Percentiles rank a stretch among this genome's conserved stretches.
Evolutionary conservation across 2,797 vertebrate species (phyloP).

Genomic region (Sphaeramia orbicularis): DNA sequence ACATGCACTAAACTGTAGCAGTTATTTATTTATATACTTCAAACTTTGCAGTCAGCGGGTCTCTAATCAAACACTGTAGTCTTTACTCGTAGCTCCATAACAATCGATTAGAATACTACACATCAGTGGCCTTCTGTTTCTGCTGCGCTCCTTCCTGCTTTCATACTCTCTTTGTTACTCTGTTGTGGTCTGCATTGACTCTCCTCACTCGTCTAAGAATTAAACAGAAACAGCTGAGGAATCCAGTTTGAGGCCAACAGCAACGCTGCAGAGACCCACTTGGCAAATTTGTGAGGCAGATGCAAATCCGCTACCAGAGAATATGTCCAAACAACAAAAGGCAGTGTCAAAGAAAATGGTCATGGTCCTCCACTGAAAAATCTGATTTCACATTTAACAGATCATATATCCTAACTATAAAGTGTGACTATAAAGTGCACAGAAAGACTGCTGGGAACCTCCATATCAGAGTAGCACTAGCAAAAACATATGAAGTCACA

Average conservation of each 20-base stretch:
- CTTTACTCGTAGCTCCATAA: constrained; percentile 22
- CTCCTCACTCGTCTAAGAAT: constrained; percentile 68
- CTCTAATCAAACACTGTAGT: constrained; percentile 35
- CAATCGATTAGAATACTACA: constrained; percentile 19
- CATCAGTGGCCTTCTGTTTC: constrained; percentile 9
- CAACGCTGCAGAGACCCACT: constrained; percentile 59
- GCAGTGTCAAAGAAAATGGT: constrained; percentile 33
- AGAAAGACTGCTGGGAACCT: background rate
- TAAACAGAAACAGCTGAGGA: constrained; percentile 88
- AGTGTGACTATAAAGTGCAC: background rate
- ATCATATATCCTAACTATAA: background rate
- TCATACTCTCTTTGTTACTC: constrained; percentile 39
- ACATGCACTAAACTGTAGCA: background rate
- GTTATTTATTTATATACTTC: constrained; percentile 5
- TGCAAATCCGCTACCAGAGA: constrained; percentile 35
- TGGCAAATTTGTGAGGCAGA: constrained; percentile 56
- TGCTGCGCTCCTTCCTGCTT: constrained; percentile 2
- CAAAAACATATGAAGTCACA: background rate
- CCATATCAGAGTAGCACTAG: background rate
- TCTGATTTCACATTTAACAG: constrained; percentile 17
- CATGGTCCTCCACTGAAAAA: constrained; percentile 14
- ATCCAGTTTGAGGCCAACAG: constrained; percentile 75
- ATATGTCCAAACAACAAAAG: constrained; percentile 41
- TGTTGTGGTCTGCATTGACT: constrained; percentile 69
- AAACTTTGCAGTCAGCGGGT: background rate